A percentile compares a stretch with the other conserved stretches of the same genome.
Conservation (phyloP, 1,140 invertebrate species). For the Zaprionus taronus region DNA sequence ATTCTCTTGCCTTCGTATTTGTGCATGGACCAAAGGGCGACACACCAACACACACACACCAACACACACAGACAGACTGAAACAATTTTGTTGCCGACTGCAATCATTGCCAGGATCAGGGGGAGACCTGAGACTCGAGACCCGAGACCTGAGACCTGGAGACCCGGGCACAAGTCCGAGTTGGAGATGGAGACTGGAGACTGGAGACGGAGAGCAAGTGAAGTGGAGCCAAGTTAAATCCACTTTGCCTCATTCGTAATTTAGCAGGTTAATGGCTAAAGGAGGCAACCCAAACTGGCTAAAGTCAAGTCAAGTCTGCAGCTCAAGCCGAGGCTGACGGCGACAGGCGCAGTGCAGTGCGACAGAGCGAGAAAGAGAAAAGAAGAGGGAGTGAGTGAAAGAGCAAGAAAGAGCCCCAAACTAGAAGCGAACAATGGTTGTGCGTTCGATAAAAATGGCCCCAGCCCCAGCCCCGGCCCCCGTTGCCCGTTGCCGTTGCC, state of each 20-base stretch:
- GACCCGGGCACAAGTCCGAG: not conserved
- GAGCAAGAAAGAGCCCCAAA: conserved; percentile 29
- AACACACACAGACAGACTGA: conserved; percentile 34
- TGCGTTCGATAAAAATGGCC: conserved; percentile 62
- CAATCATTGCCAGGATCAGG: conserved; percentile 74
- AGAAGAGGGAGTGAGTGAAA: conserved; percentile 4
- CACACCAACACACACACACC: too few relatives aligned
- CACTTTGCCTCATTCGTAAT: conserved; percentile 76
- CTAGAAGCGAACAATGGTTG: conserved; percentile 63
- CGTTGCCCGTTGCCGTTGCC: too few relatives aligned
- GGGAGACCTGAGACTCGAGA: conserved; percentile 11
- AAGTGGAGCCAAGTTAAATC: conserved; percentile 57
- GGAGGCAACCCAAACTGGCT: conserved; percentile 58
- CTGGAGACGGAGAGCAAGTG: conserved; percentile 12
- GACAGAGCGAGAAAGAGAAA: not conserved
- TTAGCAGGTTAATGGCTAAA: conserved; percentile 75
- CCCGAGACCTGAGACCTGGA: not conserved
- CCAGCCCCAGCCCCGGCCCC: conserved; percentile 19
- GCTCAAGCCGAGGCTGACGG: conserved; percentile 37
- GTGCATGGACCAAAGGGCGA: conserved; percentile 30
- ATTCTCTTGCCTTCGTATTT: conserved; percentile 56
- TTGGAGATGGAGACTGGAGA: not conserved
- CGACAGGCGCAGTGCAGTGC: conserved; percentile 30
- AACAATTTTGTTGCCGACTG: conserved; percentile 73
- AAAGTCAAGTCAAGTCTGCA: conserved; percentile 31